These are phyloP conservation scores for Drosophila baimaii DNA, from an alignment of 1,140 invertebrate species.

Conservation along the genomic window DNA sequence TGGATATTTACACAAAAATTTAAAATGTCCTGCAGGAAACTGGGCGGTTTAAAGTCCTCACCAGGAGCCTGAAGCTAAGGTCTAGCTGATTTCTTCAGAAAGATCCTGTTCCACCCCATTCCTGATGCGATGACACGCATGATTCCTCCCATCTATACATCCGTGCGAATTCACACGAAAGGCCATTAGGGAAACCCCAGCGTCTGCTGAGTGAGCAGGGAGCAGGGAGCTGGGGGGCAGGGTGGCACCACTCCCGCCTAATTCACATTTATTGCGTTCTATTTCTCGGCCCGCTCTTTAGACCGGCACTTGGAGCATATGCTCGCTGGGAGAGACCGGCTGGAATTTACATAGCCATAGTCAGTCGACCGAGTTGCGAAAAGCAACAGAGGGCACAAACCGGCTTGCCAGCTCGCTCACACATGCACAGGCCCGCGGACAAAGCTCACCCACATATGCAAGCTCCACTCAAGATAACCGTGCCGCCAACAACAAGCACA, in stretches of 20 bases:
- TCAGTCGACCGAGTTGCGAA: constrained; percentile 46
- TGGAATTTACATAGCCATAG: constrained; percentile 69
- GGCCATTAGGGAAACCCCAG: constrained; percentile 50
- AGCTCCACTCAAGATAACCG: constrained; percentile 59
- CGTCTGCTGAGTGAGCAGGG: not conserved
- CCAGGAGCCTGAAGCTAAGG: not conserved
- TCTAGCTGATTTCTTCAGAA: not conserved
- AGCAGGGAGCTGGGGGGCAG: not conserved
- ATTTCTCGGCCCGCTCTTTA: constrained; percentile 51
- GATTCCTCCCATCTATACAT: not conserved
- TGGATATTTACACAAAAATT: not conserved
- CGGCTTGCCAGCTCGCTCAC: constrained; percentile 59
- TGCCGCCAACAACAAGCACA: constrained; percentile 22
- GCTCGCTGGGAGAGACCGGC: constrained; percentile 32
- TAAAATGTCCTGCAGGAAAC: not conserved
- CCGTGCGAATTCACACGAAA: constrained; percentile 12
- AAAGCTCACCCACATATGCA: constrained; percentile 76
- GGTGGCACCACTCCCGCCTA: constrained; percentile 35
- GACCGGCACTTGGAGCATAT: constrained; percentile 37
- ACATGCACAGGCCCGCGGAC: constrained; percentile 6
- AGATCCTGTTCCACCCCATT: not conserved
- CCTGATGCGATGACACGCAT: not conserved
- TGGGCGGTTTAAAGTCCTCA: not conserved
- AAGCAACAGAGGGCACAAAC: constrained; percentile 56
- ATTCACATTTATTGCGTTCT: constrained; percentile 66